These are phyloP conservation scores for Deilephila porcellus DNA, from an alignment of 2,888 invertebrate species.

Conservation along the genomic window DNA sequence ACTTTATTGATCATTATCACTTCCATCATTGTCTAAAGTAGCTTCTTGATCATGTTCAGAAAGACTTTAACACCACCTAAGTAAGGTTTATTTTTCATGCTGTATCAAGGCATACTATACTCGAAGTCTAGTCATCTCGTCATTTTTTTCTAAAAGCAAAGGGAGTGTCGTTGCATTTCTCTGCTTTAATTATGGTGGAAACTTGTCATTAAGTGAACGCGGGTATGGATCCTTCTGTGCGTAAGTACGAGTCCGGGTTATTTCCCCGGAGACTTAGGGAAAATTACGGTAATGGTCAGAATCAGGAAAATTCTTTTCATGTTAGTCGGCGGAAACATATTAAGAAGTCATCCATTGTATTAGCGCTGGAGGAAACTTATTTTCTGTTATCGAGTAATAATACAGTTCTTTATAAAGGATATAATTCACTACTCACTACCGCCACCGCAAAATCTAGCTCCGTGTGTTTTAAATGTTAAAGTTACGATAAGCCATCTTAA, in stretches of 20 bases:
- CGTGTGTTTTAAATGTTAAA: no score
- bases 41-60: no score
- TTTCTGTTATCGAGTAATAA: background rate
- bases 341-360: slow-evolving; percentile 6
- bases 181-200: background rate
- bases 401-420: background rate
- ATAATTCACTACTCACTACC: no score
- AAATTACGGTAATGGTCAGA: slow-evolving; percentile 25
- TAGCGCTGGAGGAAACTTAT: background rate
- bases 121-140: background rate
- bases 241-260: slow-evolving; percentile 10
- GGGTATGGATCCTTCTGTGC: background rate
- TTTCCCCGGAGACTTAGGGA: slow-evolving; percentile 16
- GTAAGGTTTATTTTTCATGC: no score
- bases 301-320: slow-evolving; percentile 3
- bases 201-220: background rate
- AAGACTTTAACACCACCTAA: no score
- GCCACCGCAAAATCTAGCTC: no score
- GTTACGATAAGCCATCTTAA: no score
- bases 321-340: background rate
- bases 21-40: no score
- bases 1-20: no score
- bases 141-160: background rate
- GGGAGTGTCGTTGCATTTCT: background rate
- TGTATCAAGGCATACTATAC: no score